Conservation (phyloP, 2,797 vertebrate species). For the Halcyon badia region DNA sequence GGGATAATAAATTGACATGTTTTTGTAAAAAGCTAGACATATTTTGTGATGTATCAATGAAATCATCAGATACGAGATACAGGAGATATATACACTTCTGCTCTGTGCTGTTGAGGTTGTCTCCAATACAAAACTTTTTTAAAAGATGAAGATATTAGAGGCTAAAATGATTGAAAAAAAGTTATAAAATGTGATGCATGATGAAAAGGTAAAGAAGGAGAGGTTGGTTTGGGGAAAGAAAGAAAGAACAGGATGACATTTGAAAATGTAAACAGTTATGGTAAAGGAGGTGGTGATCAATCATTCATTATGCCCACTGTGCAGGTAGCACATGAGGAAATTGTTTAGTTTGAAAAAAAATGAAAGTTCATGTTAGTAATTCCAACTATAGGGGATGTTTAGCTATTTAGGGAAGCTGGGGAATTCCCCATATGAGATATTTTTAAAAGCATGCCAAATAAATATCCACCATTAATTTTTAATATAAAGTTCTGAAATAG, state of each 20-base stretch:
- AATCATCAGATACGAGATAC: background rate
- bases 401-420: background rate
- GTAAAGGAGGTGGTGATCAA: background rate
- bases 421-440: background rate
- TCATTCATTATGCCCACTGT: background rate
- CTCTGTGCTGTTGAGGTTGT: background rate
- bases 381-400: background rate
- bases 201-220: background rate
- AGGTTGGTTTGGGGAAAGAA: background rate
- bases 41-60: background rate
- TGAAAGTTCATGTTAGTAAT: background rate
- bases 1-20: background rate
- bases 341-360: background rate
- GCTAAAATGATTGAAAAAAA: background rate
- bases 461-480: background rate
- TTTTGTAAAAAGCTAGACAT: background rate
- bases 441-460: background rate
- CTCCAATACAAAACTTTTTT: background rate
- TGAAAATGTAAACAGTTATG: background rate
- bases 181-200: background rate
- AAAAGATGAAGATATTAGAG: background rate
- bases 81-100: background rate
- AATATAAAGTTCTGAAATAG: background rate
- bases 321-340: accelerated
- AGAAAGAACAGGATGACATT: background rate